Evolutionary conservation across 2,888 invertebrate species (phyloP).

Genomic region (Drosophila vallismaia): DNA sequence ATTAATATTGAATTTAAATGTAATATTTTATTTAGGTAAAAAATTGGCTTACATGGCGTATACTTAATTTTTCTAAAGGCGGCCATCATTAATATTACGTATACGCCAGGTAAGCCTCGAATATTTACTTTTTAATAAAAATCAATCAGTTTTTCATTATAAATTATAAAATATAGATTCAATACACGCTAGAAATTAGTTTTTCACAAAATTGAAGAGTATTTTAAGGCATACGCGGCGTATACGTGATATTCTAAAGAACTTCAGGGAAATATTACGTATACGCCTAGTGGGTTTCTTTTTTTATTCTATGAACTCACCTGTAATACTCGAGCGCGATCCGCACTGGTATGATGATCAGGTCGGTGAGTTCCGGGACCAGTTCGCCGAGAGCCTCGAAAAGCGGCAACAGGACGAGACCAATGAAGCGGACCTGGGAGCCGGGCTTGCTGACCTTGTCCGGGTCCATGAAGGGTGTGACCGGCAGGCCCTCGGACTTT

Average conservation of each 20-base stretch:
- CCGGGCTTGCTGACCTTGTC: constrained; percentile 93
- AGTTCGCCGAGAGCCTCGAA: constrained; percentile 91
- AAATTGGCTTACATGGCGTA: too few relatives aligned
- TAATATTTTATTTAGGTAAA: too few relatives aligned
- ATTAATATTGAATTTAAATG: neutral
- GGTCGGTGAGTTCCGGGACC: constrained; percentile 89
- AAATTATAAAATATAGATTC: neutral
- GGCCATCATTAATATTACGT: neutral
- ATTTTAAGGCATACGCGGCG: too few relatives aligned
- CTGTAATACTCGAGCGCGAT: constrained; percentile 84
- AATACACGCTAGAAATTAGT: neutral
- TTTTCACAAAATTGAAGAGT: neutral
- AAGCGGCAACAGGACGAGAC: constrained; percentile 90
- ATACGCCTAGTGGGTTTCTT: neutral
- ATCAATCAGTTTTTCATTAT: neutral
- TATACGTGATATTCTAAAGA: neutral
- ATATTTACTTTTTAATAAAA: neutral
- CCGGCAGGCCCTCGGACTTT: constrained; percentile 91
- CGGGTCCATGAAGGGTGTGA: constrained; percentile 94
- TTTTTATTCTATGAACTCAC: constrained; percentile 54
- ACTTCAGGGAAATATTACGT: neutral
- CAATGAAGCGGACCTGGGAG: constrained; percentile 93
- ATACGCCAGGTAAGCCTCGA: neutral
- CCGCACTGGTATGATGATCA: constrained; percentile 84
- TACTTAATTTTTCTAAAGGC: neutral